Conservation (phyloP, 2,113 vertebrate genomes). For the Rissa tridactyla region DNA sequence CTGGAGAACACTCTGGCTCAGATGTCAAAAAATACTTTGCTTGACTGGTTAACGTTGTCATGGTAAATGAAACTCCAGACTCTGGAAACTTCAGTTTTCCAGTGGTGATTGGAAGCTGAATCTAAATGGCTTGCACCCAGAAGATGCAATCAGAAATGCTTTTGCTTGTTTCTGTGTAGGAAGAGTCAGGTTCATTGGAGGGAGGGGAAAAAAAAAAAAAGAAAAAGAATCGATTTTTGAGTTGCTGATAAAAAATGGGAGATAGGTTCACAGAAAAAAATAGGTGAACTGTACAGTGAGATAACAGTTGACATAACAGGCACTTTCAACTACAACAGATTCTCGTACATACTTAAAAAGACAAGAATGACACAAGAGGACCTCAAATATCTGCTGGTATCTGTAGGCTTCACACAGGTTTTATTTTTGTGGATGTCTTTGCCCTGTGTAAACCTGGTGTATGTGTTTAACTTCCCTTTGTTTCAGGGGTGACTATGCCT, state of each 20-base stretch:
- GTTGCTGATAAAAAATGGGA: conserved; percentile 83
- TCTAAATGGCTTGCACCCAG: conserved; percentile 82
- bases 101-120: conserved; percentile 83
- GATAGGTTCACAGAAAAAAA: conserved; percentile 83
- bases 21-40: background rate
- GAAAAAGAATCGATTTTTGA: conserved; percentile 74
- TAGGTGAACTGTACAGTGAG: conserved; percentile 80
- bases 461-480: conserved; percentile 68
- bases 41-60: conserved; percentile 82
- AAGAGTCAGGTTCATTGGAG: conserved; percentile 71
- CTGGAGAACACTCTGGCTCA: background rate
- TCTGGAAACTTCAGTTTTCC: conserved; percentile 87
- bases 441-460: conserved; percentile 64
- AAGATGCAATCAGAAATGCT: conserved; percentile 84
- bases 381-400: background rate
- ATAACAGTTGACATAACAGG: conserved; percentile 84
- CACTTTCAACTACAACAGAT: conserved; percentile 87
- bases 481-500: conserved; percentile 64
- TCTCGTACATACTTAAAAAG: conserved; percentile 86
- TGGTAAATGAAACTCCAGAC: conserved; percentile 83
- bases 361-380: conserved; percentile 81
- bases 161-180: conserved; percentile 84
- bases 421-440: conserved; percentile 46
- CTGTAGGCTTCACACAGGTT: conserved; percentile 35
- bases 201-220: too few relatives aligned